Evolutionary conservation across 2,888 invertebrate species (phyloP), one percentile per base, ranked within the genome.

Genomic region (Dolichomitus sp.): DNA sequence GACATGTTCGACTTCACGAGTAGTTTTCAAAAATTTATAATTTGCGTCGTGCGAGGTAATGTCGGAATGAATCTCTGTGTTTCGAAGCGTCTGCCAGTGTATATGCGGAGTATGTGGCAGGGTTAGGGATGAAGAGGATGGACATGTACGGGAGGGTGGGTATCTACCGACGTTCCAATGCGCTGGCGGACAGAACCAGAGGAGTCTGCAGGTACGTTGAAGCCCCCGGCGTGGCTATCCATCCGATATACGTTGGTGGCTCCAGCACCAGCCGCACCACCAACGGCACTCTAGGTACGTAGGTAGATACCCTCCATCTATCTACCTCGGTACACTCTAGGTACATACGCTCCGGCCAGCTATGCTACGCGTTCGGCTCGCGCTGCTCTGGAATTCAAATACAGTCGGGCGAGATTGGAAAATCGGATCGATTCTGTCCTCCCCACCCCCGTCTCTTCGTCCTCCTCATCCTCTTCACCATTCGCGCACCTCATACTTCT

Each of bases 401-500:
- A 92, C 90, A 88, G 88, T 87, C 87, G 86, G 84, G 87, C 88
- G 90, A 91, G 90, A 92, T 92, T 92, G 92, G 91, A 91, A 91
- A 92, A 92, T 92, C 90, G 88, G 86, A 91, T 92, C 92, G 90
- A 90, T 91, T 88, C 85, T 82, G 66, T 83, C 77, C 80, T 86
- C 79, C 81, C 84, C 87, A 27, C 80, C 78, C 59, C 75, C 72
- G 23, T 48, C 72, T 59, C 84, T 81, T 85, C 72, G 79, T 80
- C 69, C 73, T 76, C 80, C 54, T 59, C 65, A 52, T 72, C 75
- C 11, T 33, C 70, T 80, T 81, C 80, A 61, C 81, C 68, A 78
- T 66, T 69, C 50, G 19, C 68, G n/a, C 82, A 81, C 73, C 82
- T 82, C 81, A 80, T 82, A 77, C 76, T 84, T 70, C 76, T 79